Percentiles rank a stretch among this genome's conserved stretches.
phyloP scores from a whole-genome alignment of 2,888 invertebrate genomes.

The Ischnus inquisitorius region DNA sequence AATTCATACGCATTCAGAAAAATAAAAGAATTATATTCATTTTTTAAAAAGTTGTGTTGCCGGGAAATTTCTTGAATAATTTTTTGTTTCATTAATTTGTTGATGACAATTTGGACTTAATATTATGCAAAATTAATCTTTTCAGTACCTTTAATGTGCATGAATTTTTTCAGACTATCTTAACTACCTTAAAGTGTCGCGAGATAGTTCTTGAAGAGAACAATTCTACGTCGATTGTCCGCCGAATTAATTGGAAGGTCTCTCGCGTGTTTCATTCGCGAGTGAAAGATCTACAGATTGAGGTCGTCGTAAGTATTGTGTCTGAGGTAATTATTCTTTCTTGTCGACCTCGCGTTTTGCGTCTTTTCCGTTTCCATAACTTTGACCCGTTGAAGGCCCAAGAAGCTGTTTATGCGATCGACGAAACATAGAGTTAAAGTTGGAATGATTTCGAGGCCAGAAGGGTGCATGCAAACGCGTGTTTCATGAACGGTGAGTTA shows the following conservation, averaged over 20 bases:
- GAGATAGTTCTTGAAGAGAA: neutral
- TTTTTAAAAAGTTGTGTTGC: too few species aligned
- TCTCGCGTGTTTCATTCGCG: conserved; percentile 23
- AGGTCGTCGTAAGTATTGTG: conserved; percentile 2
- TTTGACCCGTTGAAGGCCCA: conserved; percentile 32
- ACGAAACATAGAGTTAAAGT: neutral
- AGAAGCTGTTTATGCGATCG: conserved; percentile 32
- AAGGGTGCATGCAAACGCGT: conserved; percentile 24
- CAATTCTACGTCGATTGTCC: conserved; percentile 4
- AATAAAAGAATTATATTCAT: too few species aligned
- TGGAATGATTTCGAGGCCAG: conserved; percentile 10
- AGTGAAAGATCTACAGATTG: conserved; percentile 4
- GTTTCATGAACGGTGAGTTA: conserved; percentile 11
- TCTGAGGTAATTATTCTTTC: conserved; percentile 14
- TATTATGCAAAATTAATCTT: too few species aligned
- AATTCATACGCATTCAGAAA: too few species aligned
- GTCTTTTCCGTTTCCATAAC: neutral
- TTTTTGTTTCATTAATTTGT: too few species aligned
- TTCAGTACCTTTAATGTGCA: too few species aligned
- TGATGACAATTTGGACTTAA: too few species aligned
- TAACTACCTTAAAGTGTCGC: too few species aligned
- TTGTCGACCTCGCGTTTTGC: neutral
- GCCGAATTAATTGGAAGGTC: conserved; percentile 47
- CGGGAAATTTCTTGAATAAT: too few species aligned
- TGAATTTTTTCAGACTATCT: too few species aligned